Evolutionary conservation across 2,113 vertebrate genomes (phyloP), one percentile per base, ranked within the genome.

Genomic region (Xenopus laevis): DNA sequence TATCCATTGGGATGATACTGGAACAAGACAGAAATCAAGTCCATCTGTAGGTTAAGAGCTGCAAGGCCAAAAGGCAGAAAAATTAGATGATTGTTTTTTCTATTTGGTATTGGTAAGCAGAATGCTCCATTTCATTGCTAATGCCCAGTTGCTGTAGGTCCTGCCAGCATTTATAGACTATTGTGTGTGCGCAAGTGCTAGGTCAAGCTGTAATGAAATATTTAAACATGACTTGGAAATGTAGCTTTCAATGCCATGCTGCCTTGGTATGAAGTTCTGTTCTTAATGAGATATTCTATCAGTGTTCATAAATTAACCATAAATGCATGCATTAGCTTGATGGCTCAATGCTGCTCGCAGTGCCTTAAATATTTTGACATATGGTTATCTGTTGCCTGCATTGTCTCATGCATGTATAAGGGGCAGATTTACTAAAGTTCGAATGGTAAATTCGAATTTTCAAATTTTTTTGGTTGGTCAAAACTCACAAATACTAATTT

Each of bases 181-280:
- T 65, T 65, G 63, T 65, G 40, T 46, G 40, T 46, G 23, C 20
- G 8, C 65, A 45, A 67, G 65, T 67, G 65, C n/a, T 67, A 67
- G 63, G 63, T 65, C 44, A 65, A 65, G 44, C 65, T 47, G 65
- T 16, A 50, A 67, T 67, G n/a, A 67, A 67, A 67, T 67, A 67
- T 67, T 67, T 67, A 67, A 27, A 45, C 45, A 50, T 67, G 65
- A 50, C 65, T 67, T 45, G 65, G 18, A 67, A 50, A 44, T 18
- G 40, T 45, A 50, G 65, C 65, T 67, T 45, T n/a, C 45, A 15
- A 52, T 50, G 65, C 65, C 40, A 52, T 67, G 18, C 65, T 67
- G 65, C 65, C 46, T 67, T 67, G 65, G 65, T 50, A 50, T 67
- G 65, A 67, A 67, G 65, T 67, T 67, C 65, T 67, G 44, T 67